Conservation (phyloP, 2,888 invertebrate genomes). For the Eupithecia subumbrata region DNA sequence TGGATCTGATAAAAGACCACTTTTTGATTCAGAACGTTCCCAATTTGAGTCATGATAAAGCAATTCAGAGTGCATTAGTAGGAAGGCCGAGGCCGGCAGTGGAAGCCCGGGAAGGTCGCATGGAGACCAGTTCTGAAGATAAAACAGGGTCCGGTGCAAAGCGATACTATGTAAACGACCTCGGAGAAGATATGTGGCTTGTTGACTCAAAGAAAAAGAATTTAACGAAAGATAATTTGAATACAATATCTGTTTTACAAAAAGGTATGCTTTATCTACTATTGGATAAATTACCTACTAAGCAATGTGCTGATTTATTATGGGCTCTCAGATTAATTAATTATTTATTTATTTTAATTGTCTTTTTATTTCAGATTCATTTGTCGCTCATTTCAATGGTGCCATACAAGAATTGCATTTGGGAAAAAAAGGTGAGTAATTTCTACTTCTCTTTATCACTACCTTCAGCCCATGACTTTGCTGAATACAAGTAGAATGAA, state of each 20-base stretch:
- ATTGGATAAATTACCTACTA: not conserved
- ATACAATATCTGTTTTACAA: slow-evolving; percentile 52
- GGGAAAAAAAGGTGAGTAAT: slow-evolving; percentile 67
- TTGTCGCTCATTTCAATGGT: slow-evolving; percentile 76
- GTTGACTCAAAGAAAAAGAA: slow-evolving; percentile 74
- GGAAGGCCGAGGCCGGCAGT: slow-evolving; percentile 51
- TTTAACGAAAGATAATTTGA: slow-evolving; percentile 38
- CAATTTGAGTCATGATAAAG: slow-evolving; percentile 59
- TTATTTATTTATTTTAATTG: too few relatives aligned
- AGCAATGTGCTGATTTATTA: not conserved
- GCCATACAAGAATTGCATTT: slow-evolving; percentile 63
- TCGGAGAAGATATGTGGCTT: slow-evolving; percentile 73
- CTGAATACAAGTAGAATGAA: not conserved
- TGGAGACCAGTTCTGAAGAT: slow-evolving; percentile 50
- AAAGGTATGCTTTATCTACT: slow-evolving; percentile 56
- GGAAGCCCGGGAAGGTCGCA: slow-evolving; percentile 60
- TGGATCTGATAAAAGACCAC: slow-evolving; percentile 71
- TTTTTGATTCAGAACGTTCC: slow-evolving; percentile 63
- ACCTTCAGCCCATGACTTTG: not conserved
- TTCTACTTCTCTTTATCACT: not conserved
- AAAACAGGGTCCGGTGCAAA: slow-evolving; percentile 56
- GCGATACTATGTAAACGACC: slow-evolving; percentile 70
- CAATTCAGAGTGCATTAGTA: slow-evolving; percentile 63
- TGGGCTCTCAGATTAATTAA: not conserved
- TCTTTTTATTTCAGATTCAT: slow-evolving; percentile 63